Base-by-base conservation (phyloP, 2,888 invertebrate species). In the Trichogramma dendrolimi region DNA sequence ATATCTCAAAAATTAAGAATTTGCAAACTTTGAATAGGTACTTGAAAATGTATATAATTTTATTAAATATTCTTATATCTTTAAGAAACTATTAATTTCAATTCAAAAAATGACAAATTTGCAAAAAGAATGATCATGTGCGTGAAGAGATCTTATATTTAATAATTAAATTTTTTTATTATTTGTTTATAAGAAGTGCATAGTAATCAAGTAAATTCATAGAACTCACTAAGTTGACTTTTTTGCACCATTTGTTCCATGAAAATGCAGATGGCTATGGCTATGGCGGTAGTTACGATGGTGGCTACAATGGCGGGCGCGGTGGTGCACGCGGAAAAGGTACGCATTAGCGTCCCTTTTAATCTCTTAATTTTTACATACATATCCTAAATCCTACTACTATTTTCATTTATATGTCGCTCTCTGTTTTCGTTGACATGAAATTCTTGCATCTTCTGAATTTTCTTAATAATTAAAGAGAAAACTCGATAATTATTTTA, bases 261-360 rank as follows among this genome's bases (percentile, higher is more conserved):
- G 77, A 75, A 71, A 78, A 78, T 75, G 80, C 83, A 84, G 85
- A 85, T 82, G 82, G 84, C 82, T 84, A 83, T 84, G 91, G 90
- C 87, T 91, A 90, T 85, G 89, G 90, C 87, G 87, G 88, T 86
- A 89, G 88, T 85, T 90, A 89, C 87, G 89, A 91, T 83, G 90
- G 90, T 85, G 91, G 91, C 85, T 91, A 91, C 83, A 85, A 83
- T 82, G 88, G 90, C 84, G 90, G 90, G 83, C 89, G 91, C 83
- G 85, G 89, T 83, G 89, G 91, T 85, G 86, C 90, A 84, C 89
- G 87, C 82, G 86, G 86, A 83, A 92, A 92, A 92, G 92, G 92
- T 91, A 91, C 84, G 79, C 79, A 76, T 76, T 76, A 76, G 78
- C 78, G 78, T 79, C 76, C 78, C 78, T 79, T 77, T 74, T 75